Percentiles rank a stretch among this genome's conserved stretches.
Evolutionary conservation across 2,888 invertebrate genomes (phyloP).

Genomic region (Arge pagana): DNA sequence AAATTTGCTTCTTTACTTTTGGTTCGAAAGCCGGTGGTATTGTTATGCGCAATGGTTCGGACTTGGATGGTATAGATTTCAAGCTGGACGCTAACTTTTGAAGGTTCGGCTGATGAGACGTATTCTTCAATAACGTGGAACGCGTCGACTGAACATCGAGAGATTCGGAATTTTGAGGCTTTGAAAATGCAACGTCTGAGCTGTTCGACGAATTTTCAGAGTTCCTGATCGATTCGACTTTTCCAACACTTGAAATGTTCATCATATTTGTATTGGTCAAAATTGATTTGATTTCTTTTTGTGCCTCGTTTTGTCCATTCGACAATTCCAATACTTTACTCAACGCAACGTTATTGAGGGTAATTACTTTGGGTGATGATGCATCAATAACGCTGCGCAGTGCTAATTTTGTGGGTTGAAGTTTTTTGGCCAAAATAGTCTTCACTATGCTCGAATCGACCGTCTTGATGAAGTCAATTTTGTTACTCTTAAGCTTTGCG

Average conservation of each 20-base stretch:
- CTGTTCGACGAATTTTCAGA: neutral
- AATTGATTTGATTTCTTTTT: too few species aligned
- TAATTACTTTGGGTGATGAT: neutral
- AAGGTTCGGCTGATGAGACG: slow-evolving; percentile 21
- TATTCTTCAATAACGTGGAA: slow-evolving; percentile 11
- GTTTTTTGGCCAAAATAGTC: slow-evolving; percentile 14
- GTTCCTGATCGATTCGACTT: too few species aligned
- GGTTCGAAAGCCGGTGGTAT: slow-evolving; percentile 43
- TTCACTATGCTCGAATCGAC: slow-evolving; percentile 16
- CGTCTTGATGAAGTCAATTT: slow-evolving; percentile 1
- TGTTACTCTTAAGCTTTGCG: slow-evolving; percentile 4
- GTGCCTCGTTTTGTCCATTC: slow-evolving; percentile 7
- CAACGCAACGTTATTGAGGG: neutral
- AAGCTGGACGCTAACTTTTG: slow-evolving; percentile 25
- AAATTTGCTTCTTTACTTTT: slow-evolving; percentile 37
- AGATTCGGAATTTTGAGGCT: neutral
- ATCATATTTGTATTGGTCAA: too few species aligned
- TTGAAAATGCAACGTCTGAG: neutral
- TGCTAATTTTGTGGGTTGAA: slow-evolving; percentile 10
- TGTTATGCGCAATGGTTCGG: slow-evolving; percentile 44
- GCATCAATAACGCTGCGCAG: neutral
- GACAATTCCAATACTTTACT: neutral
- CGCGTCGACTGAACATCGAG: too few species aligned
- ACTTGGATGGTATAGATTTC: slow-evolving; percentile 28
- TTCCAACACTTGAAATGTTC: too few species aligned